Conservation (phyloP, 2,113 vertebrate genomes). For the Gallinago jamesoni region DNA sequence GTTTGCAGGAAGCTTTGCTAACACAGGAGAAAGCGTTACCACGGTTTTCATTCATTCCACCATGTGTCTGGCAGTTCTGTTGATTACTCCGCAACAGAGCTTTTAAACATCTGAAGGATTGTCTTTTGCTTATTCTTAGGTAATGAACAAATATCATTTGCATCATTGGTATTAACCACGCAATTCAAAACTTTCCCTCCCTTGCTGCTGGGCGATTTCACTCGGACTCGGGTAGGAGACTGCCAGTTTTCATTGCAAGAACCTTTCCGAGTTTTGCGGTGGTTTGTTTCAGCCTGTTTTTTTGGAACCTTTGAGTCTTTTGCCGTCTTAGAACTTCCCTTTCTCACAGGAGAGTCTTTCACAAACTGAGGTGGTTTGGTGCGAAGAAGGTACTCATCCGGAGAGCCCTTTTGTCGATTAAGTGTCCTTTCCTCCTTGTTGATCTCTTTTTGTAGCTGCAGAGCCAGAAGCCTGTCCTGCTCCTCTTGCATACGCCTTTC, state of each 20-base stretch:
- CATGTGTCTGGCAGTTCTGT: accelerated
- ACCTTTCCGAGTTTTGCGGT: constrained; percentile 7
- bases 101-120: constrained; percentile 79
- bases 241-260: constrained; percentile 68
- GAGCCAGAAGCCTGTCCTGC: constrained; percentile 84
- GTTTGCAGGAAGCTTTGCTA: not conserved
- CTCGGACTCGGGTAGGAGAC: constrained; percentile 6
- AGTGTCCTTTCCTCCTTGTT: constrained; percentile 76
- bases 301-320: constrained; percentile 18
- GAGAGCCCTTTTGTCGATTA: constrained; percentile 84
- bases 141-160: constrained; percentile 45
- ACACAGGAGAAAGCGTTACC: not conserved
- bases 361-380: not conserved
- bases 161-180: constrained; percentile 43
- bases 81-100: constrained; percentile 53
- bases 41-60: not conserved
- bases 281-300: not conserved
- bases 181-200: constrained; percentile 62
- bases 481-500: constrained; percentile 84
- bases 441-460: constrained; percentile 83
- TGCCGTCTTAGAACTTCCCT: not conserved
- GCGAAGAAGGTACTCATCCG: constrained; percentile 83
- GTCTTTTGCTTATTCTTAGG: constrained; percentile 74
- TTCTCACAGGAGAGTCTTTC: constrained; percentile 11
- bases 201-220: constrained; percentile 32